Evolutionary conservation across 2,888 invertebrate genomes (phyloP).

Genomic region (Monochamus alternatus): DNA sequence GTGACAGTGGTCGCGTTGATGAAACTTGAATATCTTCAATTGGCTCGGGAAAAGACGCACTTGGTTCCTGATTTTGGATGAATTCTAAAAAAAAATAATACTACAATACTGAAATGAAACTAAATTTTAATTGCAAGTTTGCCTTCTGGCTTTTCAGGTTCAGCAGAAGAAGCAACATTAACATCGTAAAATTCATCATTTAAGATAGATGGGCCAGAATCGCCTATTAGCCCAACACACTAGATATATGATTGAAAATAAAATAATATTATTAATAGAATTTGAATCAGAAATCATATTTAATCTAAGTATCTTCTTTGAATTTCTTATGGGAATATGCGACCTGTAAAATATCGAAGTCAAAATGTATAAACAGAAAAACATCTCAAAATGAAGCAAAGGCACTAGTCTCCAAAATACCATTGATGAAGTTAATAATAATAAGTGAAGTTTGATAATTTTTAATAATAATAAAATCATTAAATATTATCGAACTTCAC

Average conservation of each 20-base stretch:
- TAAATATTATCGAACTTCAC: too few species aligned
- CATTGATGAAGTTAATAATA: too few species aligned
- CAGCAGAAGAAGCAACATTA: slow-evolving; percentile 3
- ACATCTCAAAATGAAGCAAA: too few species aligned
- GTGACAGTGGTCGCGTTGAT: slow-evolving; percentile 9
- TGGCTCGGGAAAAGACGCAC: slow-evolving; percentile 8
- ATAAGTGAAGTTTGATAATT: too few species aligned
- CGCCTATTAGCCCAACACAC: slow-evolving; percentile 18
- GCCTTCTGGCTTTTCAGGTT: slow-evolving; percentile 8
- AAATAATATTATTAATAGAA: not conserved
- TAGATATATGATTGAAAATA: slow-evolving; percentile 9
- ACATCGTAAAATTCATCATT: slow-evolving; percentile 8
- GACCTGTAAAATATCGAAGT: too few species aligned
- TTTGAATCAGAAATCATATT: too few species aligned
- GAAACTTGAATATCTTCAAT: slow-evolving; percentile 8
- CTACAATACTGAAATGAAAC: slow-evolving; percentile 6
- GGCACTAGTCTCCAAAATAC: too few species aligned
- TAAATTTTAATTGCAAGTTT: slow-evolving; percentile 5
- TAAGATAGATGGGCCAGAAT: slow-evolving; percentile 9
- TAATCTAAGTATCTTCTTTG: too few species aligned
- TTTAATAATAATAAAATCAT: too few species aligned
- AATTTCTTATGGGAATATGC: too few species aligned
- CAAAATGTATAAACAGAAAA: too few species aligned
- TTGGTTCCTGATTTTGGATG: slow-evolving; percentile 5
- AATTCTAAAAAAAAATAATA: slow-evolving; percentile 9